A percentile compares a stretch with the other conserved stretches of the same genome.
These are phyloP conservation scores for Varroa destructor DNA, from an alignment of 1,140 invertebrate genomes.

Conservation along the genomic window DNA sequence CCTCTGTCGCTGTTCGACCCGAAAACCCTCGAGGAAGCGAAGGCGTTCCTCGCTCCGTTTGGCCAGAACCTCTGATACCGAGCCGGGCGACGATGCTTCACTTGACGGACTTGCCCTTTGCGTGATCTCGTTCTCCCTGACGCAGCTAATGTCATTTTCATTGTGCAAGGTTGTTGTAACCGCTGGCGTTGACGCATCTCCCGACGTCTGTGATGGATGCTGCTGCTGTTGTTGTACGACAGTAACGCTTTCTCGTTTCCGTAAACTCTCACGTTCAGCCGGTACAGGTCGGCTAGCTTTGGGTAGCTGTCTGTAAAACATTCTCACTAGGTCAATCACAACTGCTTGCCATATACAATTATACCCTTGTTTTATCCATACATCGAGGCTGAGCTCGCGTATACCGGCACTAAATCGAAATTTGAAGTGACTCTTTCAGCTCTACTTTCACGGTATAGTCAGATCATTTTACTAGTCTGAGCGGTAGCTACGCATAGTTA, in stretches of 20 bases:
- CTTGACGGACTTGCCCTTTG: not conserved
- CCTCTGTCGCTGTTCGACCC: conserved; percentile 13
- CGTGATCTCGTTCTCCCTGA: not conserved
- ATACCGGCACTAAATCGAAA: no score
- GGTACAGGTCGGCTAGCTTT: conserved; percentile 3
- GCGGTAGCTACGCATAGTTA: no score
- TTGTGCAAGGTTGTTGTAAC: no score
- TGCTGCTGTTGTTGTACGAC: no score
- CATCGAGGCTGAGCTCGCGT: no score
- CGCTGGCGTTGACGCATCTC: no score
- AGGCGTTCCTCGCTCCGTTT: conserved; percentile 11
- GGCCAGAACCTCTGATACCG: conserved; percentile 7
- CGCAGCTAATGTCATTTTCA: not conserved
- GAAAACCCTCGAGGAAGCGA: conserved; percentile 13
- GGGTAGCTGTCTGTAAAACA: conserved; percentile 13
- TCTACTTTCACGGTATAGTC: no score
- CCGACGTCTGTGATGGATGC: no score
- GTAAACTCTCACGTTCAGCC: conserved; percentile 16
- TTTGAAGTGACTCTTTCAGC: no score
- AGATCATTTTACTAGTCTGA: no score
- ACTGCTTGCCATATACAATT: no score
- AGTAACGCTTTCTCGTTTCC: not conserved
- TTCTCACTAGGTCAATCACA: not conserved
- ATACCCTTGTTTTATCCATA: no score
- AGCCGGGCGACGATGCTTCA: conserved; percentile 16